Conservation (phyloP, 2,113 vertebrate species). For the Syrrhaptes paradoxus region DNA sequence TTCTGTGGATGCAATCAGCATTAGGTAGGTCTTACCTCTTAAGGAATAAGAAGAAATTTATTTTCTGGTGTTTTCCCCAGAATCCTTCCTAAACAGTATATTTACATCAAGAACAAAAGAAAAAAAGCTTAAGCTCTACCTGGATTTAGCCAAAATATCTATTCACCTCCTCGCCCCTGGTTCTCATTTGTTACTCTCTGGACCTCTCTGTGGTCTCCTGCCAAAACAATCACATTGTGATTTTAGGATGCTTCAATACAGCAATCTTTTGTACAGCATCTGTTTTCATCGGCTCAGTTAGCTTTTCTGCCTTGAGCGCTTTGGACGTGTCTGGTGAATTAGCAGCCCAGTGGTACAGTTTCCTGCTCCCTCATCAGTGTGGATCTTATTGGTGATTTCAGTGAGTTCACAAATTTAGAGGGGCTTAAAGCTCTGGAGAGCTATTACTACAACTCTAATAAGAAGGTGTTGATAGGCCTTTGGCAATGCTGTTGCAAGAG, state of each 20-base stretch:
- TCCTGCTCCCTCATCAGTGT: background rate
- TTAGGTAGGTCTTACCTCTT: background rate
- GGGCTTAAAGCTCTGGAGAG: background rate
- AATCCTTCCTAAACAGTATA: background rate
- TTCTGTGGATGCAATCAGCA: background rate
- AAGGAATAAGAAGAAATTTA: background rate
- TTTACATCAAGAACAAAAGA: background rate
- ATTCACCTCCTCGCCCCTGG: background rate
- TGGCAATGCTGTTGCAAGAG: constrained; percentile 25
- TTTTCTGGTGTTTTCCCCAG: background rate
- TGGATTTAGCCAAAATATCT: background rate
- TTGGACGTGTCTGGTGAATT: background rate
- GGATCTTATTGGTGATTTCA: constrained; percentile 35
- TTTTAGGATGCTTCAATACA: background rate
- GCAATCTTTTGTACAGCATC: background rate
- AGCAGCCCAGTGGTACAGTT: constrained; percentile 4
- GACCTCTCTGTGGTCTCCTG: background rate
- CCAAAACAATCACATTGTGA: background rate
- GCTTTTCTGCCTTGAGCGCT: background rate
- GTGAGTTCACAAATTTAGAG: constrained; percentile 32
- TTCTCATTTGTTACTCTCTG: background rate
- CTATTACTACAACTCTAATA: constrained; percentile 42
- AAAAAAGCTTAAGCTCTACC: background rate
- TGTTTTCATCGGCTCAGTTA: background rate
- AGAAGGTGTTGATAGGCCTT: constrained; percentile 64